Percentiles rank a stretch among this genome's conserved stretches.
Evolutionary conservation across 2,113 vertebrate species (phyloP).

Genomic region (Helogale parvula): DNA sequence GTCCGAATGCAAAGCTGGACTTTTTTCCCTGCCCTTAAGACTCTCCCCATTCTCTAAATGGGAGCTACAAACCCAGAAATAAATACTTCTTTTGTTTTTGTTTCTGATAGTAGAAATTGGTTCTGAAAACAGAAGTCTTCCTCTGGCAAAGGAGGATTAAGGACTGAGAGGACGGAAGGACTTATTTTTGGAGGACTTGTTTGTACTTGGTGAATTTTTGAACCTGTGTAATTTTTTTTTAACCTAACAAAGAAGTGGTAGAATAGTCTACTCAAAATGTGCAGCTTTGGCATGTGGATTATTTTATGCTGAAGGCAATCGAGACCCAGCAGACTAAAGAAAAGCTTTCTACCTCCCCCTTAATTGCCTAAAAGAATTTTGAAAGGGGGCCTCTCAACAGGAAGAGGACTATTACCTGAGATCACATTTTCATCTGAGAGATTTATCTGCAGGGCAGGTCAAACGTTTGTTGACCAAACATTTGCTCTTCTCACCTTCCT

Average conservation of each 20-base stretch:
- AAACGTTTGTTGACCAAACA: neutral
- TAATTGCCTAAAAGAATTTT: neutral
- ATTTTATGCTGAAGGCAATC: neutral
- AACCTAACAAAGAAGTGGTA: neutral
- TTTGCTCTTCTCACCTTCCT: neutral
- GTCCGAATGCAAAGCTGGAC: neutral
- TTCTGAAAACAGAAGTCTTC: neutral
- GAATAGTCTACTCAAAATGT: neutral
- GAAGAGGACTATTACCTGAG: neutral
- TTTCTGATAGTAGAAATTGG: constrained; percentile 1
- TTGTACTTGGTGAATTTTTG: neutral
- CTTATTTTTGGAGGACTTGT: neutral
- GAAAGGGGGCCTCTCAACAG: neutral
- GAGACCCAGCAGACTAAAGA: neutral
- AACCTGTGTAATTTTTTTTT: neutral
- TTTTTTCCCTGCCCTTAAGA: neutral
- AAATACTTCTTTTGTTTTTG: neutral
- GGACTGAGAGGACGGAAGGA: neutral
- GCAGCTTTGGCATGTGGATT: neutral
- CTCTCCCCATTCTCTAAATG: neutral
- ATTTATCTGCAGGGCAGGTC: neutral
- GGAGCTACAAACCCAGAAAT: neutral
- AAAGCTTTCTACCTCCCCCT: neutral
- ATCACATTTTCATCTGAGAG: neutral
- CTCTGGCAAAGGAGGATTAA: neutral